Evolutionary conservation across 2,113 vertebrate genomes (phyloP).

Genomic region (Scartelaos histophorus): DNA sequence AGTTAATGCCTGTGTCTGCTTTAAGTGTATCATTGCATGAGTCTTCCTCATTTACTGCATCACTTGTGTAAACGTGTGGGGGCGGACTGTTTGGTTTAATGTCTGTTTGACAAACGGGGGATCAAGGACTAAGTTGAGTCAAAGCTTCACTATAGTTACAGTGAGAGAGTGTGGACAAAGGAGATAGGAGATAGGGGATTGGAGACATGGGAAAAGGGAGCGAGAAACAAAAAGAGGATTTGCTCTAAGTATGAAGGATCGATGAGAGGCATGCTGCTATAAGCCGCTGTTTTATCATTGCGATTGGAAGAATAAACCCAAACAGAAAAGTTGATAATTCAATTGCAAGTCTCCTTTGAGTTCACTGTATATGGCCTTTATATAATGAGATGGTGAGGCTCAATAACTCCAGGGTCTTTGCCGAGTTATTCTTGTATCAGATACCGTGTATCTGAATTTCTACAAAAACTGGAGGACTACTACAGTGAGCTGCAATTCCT

Average conservation of each 20-base stretch:
- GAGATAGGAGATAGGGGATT: conserved; percentile 12
- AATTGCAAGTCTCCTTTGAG: conserved; percentile 8
- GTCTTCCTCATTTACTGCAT: conserved; percentile 33
- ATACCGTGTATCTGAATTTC: neutral
- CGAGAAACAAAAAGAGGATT: conserved; percentile 35
- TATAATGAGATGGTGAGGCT: neutral
- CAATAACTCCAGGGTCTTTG: conserved; percentile 1
- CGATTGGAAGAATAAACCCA: conserved; percentile 24
- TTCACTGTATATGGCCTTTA: neutral
- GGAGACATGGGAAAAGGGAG: conserved; percentile 25
- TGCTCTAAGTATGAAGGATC: conserved; percentile 40
- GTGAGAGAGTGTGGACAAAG: conserved; percentile 14
- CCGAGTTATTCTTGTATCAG: neutral
- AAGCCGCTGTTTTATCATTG: conserved; percentile 41
- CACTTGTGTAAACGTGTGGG: conserved; percentile 7
- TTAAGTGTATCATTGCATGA: conserved; percentile 39
- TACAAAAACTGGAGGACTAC: neutral
- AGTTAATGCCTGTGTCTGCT: conserved; percentile 13
- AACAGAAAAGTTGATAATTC: conserved; percentile 24
- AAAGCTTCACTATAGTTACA: conserved; percentile 19
- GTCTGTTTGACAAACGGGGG: conserved; percentile 41
- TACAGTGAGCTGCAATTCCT: neutral
- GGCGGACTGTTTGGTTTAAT: conserved; percentile 34
- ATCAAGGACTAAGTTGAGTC: conserved; percentile 27
- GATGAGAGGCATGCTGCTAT: conserved; percentile 28